Base-by-base conservation (phyloP, 2,888 invertebrate genomes). In the Thalpophila matura region DNA sequence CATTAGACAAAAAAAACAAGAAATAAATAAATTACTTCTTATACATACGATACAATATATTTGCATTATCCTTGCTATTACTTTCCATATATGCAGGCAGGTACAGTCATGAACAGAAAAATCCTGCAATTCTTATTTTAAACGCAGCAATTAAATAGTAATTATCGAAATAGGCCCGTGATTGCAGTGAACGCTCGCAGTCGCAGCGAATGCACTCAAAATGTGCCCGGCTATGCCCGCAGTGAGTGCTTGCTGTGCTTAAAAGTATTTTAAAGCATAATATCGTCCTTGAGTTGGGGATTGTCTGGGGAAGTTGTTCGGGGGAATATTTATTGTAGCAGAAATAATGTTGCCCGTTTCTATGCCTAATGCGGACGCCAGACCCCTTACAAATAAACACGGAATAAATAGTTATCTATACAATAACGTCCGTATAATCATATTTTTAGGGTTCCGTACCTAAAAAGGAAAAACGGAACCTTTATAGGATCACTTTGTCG, bases 151-250 rank as follows among this genome's bases (percentile, higher is more conserved):
- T n/a, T n/a, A n/a, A n/a, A n/a, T 61, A 64, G 65, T 67, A 64
- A 71, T 79, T 77, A 79, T 79, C 65, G 79, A 72, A 77, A 77
- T 72, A 71, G 74, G 69, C 42, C 63, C 31, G 40, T 53, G 62
- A 79, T 79, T 69, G 76, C 74, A 51, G 42, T 14, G 51, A 67
- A 51, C 55, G 53, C 27, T 24, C 59, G 45, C 33, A 7, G 60
- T 12, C 58, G 38, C 29, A 16, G 50, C 50, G 59, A 69, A 56
- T 65, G 66, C 71, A 67, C 74, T 67, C 59, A 43, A 33, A 70
- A 42, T 29, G 51, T 20, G 26, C 45, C 47, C 33, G 54, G 73
- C 33, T 65, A 53, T 29, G 33, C 47, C 51, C 29, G 43, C 46
- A 16, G 31, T 61, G 42, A 78, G 75, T 67, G 79, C 69, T 47